Evolutionary conservation across 1,140 invertebrate genomes (phyloP), one percentile per base, ranked within the genome.

Genomic region (Hermetia illucens): DNA sequence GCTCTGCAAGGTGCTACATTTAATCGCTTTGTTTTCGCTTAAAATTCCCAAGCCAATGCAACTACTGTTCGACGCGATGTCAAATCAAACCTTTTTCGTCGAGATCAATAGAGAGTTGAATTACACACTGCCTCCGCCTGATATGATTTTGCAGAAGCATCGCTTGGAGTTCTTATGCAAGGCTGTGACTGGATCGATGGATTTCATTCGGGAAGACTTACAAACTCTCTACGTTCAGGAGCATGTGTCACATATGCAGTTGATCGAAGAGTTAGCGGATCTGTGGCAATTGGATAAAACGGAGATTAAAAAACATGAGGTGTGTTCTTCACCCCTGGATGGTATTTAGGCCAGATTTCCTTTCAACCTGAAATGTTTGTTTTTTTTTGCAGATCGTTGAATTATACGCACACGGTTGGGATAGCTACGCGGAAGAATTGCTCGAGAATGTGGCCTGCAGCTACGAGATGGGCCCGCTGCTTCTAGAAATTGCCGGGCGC

Each of bases 21-120:
- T 88, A 53, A 74, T 90, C 40, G 72, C 82, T 9, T 65, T 71
- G 33, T 89, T 92, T 50, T 75, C 74, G 45, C 54, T 92, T 21
- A 88, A 79, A 54, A 63, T 74, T 40, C 57, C 74, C 20, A 84
- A 79, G 54, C 73, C 84, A 20, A 54, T 89, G 44, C 69, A 71
- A 53, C 70, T 72, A 45, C 61, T 94, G 4, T 94, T 89, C 50
- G 84, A 91, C 53, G 40, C 59, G 36, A 56, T 62, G 60, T 54
- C 58, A 49, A 74, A 70, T 41, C 70, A 63, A 43, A 65, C 61
- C 40, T 63, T 65, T 46, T 65, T 68, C 30, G 54, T 62, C 53
- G 64, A 70, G 19, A 67, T 72, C n/a, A 52, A 58, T 48, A 36
- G 61, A 57, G 44, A 67, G 56, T 48, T 61, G 46, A 20, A 49